phyloP scores from a whole-genome alignment of 1,140 invertebrate species.

The Doryteuthis pealeii region DNA sequence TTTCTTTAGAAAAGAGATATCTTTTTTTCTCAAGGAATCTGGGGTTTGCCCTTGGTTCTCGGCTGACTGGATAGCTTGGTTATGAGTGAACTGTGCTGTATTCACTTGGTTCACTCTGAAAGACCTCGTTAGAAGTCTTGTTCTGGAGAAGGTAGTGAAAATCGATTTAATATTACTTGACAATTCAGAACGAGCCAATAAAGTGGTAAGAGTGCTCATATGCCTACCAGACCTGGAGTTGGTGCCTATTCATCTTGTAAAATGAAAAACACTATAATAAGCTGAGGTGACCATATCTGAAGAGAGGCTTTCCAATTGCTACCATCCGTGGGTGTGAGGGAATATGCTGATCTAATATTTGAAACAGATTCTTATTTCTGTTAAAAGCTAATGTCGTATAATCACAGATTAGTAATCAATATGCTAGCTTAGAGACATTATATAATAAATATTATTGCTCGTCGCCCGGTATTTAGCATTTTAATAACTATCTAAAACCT shows the following conservation, averaged over 20 bases:
- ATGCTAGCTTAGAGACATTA: no score
- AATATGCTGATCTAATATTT: no score
- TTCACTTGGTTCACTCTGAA: conserved; percentile 76
- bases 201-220: conserved; percentile 62
- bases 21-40: conserved; percentile 57
- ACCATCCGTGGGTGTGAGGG: no score
- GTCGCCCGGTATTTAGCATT: no score
- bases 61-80: conserved; percentile 92
- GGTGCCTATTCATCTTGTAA: conserved; percentile 64
- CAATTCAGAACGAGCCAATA: conserved; percentile 48
- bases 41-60: conserved; percentile 80
- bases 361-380: no score
- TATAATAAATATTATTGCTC: no score
- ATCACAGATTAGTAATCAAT: no score
- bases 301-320: no score
- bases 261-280: background rate
- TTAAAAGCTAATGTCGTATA: no score
- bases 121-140: conserved; percentile 69
- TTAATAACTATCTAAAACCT: no score
- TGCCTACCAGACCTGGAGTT: conserved; percentile 66
- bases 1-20: no score
- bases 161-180: conserved; percentile 67
- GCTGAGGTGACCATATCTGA: no score
- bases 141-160: conserved; percentile 73
- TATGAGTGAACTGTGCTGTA: conserved; percentile 97